Percentiles rank a stretch among this genome's conserved stretches.
phyloP scores from a whole-genome alignment of 2,797 vertebrate genomes.

The Balearica regulorum region DNA sequence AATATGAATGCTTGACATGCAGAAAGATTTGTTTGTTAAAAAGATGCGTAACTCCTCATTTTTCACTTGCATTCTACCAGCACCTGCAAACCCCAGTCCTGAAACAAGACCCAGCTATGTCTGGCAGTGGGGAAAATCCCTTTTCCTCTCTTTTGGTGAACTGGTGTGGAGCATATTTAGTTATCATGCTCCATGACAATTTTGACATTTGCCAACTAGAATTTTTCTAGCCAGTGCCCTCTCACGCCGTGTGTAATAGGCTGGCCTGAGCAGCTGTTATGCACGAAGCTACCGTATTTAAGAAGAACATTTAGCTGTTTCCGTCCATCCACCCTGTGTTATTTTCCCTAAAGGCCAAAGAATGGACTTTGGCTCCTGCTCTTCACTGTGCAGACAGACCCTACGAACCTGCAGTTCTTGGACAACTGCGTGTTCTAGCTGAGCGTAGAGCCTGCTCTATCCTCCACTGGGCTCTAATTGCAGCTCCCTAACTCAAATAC shows the following conservation, averaged over 20 bases:
- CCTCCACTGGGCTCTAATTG: background rate
- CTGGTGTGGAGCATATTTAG: background rate
- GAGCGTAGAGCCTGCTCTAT: background rate
- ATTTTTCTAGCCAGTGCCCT: background rate
- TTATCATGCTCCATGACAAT: background rate
- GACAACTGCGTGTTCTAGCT: rapidly evolving
- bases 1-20: background rate
- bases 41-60: background rate
- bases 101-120: background rate
- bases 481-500: background rate
- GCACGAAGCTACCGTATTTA: rapidly evolving
- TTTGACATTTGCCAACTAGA: background rate
- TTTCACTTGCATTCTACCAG: background rate
- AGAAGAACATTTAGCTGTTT: background rate
- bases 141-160: background rate
- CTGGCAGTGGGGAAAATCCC: background rate
- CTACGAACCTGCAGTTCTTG: rapidly evolving
- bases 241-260: background rate
- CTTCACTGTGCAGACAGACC: rapidly evolving
- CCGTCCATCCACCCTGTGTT: background rate
- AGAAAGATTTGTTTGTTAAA: background rate
- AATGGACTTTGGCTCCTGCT: background rate
- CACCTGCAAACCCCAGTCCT: background rate
- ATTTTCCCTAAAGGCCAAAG: background rate
- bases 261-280: background rate